phyloP scores from a whole-genome alignment of 2,113 vertebrate genomes.

The Lutjanus erythropterus region DNA sequence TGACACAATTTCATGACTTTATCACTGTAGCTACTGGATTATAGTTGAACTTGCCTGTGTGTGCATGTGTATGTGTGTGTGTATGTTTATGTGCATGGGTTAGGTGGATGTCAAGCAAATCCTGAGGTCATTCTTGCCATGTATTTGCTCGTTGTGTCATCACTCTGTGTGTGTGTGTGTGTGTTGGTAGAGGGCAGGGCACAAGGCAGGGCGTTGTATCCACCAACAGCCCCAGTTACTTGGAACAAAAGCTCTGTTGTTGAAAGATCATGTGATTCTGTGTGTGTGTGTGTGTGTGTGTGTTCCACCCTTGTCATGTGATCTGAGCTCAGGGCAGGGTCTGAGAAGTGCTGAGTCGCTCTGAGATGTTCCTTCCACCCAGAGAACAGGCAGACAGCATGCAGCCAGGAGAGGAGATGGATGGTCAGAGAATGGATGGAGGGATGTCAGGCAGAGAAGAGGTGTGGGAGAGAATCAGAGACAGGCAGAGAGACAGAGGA shows the following conservation, averaged over 20 bases:
- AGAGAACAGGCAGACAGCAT: slow-evolving; percentile 51
- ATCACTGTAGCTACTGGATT: background rate
- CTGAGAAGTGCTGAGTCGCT: slow-evolving; percentile 81
- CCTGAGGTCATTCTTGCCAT: slow-evolving; percentile 39
- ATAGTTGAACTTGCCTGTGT: background rate
- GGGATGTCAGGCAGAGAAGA: slow-evolving; percentile 9
- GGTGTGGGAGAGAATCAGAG: background rate
- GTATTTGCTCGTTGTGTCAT: slow-evolving; percentile 47
- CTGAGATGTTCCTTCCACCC: slow-evolving; percentile 69
- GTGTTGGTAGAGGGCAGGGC: slow-evolving; percentile 42
- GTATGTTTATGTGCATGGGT: background rate
- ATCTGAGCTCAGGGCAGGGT: slow-evolving; percentile 75
- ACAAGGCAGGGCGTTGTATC: slow-evolving; percentile 82
- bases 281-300: slow-evolving; percentile 47
- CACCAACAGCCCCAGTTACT: slow-evolving; percentile 68
- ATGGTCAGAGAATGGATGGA: slow-evolving; percentile 1
- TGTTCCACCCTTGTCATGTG: slow-evolving; percentile 82
- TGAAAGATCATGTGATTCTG: slow-evolving; percentile 80
- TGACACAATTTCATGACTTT: background rate
- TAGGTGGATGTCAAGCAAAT: slow-evolving; percentile 37
- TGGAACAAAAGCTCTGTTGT: slow-evolving; percentile 84
- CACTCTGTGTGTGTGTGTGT: slow-evolving; percentile 22
- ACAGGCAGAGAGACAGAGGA: background rate
- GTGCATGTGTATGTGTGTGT: background rate
- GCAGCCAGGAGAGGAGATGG: slow-evolving; percentile 12